Evolutionary conservation across 2,113 vertebrate genomes (phyloP), one percentile per base, ranked within the genome.

Genomic region (Platanista minor): DNA sequence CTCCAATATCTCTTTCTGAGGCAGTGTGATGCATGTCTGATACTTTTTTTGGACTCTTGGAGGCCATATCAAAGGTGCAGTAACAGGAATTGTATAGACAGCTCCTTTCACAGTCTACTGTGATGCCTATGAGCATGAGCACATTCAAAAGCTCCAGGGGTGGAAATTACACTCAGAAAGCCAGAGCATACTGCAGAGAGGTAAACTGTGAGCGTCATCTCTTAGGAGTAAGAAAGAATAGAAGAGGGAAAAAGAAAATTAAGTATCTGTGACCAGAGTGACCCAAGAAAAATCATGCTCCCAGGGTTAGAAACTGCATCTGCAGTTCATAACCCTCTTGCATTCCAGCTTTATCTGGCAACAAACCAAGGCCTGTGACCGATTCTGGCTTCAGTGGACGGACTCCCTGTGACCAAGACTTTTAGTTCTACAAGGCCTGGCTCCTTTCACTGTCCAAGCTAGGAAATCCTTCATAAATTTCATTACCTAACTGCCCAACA

Each of bases 321-420:
- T 96, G 67, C 78, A 88, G 57, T 27, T 36, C 49, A 25, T 67
- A 59, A 39, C 33, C 67, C 66, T 91, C 95, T 88, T 80, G 54
- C 71, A 54, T 13, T 62, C 66, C 94, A 87, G 91, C 31, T 95
- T 97, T 91, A 91, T 43, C 0, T 27, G 96, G 95, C 92, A 95
- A 62, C 29, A 43, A 0, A 74, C 89, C 95, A 96, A 97, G 29
- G 67, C 59, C 29, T 71, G 2, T 29, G 18, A 46, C 77, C 87
- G 36, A 41, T 6, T 75, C 43, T 31, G 90, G 64, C 94, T 84
- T 94, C 46, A 2, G 52, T 11, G 57, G 39, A 49, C 81, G 95
- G 78, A 57, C 25, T 84, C 86, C 89, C 74, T 20, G 8, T 3
- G 0, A 78, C 1, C 67, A 82, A 84, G 62, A 46, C 36, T 52